Evolutionary conservation across 92 coral and sea anemone species (phyloP), one percentile per base, ranked within the genome.

Genomic region (Parazoanthus darwini): DNA sequence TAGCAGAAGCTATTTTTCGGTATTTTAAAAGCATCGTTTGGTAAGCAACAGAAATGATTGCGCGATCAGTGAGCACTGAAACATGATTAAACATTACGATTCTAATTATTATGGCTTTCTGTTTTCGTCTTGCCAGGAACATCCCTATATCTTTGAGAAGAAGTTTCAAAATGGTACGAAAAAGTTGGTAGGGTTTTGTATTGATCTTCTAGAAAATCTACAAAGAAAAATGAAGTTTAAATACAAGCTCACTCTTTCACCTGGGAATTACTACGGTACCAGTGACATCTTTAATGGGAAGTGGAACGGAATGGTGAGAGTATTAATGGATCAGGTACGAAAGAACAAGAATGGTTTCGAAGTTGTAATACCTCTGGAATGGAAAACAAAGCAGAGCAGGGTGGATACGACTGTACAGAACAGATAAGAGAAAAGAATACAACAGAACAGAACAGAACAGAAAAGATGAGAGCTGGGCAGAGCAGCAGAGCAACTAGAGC

Each of bases 301-400:
- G 68, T 92, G 94, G 94, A 92, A 86, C 43, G 94, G 94, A 51
- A 74, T 92, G 88, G 91, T 92, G 4, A 77, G 80, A 59, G 72
- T 89, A 44, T 86, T 92, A 7, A 36, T 89, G 8, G 94, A 89
- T 8, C 65, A 88, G 86, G 94, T 92, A 89, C 39, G 18, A 29
- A 11, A 9, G 5, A 11, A 67, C 6, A 39, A 7, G 26, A 84
- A 36, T 29, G 20, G 38, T 42, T 75, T 75, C n/a, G 16, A 36
- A 36, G 3, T 0, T 36, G 51, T 26, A 5, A 3, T 14, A 22
- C 15, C 20, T 75, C n/a, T 75, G 6, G 25, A 75, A 42, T 54
- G 59, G 16, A 58, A 15, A 20, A 11, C 5, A 58, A 15, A 58
- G 22, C 20, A 71, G 15, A 26, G 38, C 75, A 10, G 37, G 29